Conservation (phyloP, 37 sponge, comb jelly and placozoan genomes). For the Eunapius fragilis region DNA sequence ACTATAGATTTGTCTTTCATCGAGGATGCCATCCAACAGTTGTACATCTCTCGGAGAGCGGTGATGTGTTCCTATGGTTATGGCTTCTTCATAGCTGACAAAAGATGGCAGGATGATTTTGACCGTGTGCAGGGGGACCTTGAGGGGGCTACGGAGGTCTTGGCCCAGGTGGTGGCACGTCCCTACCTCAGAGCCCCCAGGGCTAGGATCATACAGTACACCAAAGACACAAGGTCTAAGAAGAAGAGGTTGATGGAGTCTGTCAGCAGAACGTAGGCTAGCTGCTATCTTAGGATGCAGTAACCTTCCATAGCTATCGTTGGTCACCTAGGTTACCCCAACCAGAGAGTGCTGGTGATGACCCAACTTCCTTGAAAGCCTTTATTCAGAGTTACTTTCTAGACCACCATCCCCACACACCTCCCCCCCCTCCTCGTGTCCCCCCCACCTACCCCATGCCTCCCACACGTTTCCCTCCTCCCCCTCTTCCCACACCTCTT, state of each 20-base stretch:
- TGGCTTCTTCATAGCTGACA: constrained; percentile 65
- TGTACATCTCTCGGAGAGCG: constrained; percentile 60
- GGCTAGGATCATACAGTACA: constrained; percentile 67
- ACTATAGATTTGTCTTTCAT: constrained; percentile 58
- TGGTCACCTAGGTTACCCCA: too few species aligned
- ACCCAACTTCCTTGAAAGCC: too few species aligned
- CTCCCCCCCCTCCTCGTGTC: not conserved
- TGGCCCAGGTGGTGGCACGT: constrained; percentile 82
- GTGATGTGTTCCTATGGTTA: constrained; percentile 74
- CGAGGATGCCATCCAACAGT: constrained; percentile 67
- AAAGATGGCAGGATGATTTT: constrained; percentile 20
- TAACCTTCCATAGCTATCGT: not conserved
- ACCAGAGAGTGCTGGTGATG: too few species aligned
- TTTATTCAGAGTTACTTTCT: too few species aligned
- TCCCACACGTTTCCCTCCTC: not conserved
- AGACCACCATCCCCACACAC: not conserved
- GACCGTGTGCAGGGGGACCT: constrained; percentile 59
- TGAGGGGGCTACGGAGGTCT: constrained; percentile 70
- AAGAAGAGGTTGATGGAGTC: constrained; percentile 6
- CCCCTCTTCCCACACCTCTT: not conserved
- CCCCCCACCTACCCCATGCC: not conserved
- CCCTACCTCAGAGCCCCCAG: constrained; percentile 72
- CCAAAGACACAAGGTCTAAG: constrained; percentile 32
- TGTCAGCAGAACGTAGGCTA: not conserved
- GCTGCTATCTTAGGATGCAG: too few species aligned